Percentiles rank a stretch among this genome's conserved stretches.
Conservation (phyloP, 2,888 invertebrate species). For the Diogma glabrata region DNA sequence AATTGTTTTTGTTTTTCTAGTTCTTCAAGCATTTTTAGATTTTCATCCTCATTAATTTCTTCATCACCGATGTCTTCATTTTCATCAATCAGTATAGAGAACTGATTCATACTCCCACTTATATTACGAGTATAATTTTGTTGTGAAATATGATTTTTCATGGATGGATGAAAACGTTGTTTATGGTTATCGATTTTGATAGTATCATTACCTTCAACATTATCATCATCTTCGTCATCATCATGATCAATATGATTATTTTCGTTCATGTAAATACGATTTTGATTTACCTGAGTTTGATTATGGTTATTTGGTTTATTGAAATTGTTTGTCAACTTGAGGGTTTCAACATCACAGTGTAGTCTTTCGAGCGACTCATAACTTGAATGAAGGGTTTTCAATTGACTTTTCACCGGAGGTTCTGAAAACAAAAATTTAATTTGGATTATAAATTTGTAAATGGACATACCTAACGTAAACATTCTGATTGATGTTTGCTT, state of each 20-base stretch:
- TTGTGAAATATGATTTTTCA: slow-evolving; percentile 1
- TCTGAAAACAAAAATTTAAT: slow-evolving; percentile 11
- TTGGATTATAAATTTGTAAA: too few relatives aligned
- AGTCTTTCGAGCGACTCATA: slow-evolving; percentile 25
- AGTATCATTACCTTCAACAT: neutral
- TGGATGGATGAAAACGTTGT: neutral
- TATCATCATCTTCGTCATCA: neutral
- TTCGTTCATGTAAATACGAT: slow-evolving; percentile 5
- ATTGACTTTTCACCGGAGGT: neutral
- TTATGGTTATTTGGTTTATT: neutral
- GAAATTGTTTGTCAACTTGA: slow-evolving; percentile 20
- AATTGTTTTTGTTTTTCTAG: slow-evolving; percentile 22
- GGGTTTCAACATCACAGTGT: slow-evolving; percentile 22
- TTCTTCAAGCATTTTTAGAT: slow-evolving; percentile 1
- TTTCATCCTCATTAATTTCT: neutral
- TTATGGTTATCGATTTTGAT: slow-evolving; percentile 1
- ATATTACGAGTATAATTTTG: too few relatives aligned
- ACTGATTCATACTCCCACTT: slow-evolving; percentile 5
- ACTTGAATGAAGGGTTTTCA: slow-evolving; percentile 17
- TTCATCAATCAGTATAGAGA: neutral
- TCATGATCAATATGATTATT: neutral
- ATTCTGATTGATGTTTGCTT: too few relatives aligned
- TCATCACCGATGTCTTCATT: neutral
- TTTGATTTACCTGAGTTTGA: slow-evolving; percentile 2
- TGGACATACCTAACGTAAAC: too few relatives aligned